phyloP scores from a whole-genome alignment of 1,140 invertebrate genomes.

The Zophobas morio region DNA sequence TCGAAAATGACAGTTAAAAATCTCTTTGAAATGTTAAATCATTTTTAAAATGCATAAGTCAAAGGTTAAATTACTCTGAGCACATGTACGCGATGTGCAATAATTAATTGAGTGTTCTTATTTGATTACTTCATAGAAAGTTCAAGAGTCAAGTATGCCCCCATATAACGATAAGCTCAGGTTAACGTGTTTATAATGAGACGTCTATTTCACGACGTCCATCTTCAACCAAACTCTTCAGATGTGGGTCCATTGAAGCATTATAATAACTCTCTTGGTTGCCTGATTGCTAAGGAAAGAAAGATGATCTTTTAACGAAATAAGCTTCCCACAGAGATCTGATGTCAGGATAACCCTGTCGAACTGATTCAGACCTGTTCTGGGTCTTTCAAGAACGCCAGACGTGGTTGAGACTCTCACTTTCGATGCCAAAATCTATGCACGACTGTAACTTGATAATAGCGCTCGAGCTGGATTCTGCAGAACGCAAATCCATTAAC shows the following conservation, averaged over 20 bases:
- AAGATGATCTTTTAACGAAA: slow-evolving; percentile 15
- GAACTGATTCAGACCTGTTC: neutral
- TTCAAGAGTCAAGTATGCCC: slow-evolving; percentile 12
- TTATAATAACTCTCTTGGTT: neutral
- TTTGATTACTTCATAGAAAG: slow-evolving; percentile 14
- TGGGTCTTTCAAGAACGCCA: no score
- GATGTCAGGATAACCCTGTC: slow-evolving; percentile 12
- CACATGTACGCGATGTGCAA: slow-evolving; percentile 1
- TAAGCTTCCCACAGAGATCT: slow-evolving; percentile 35
- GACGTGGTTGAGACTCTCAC: no score
- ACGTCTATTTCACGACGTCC: slow-evolving; percentile 2
- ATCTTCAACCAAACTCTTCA: neutral
- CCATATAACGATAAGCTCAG: slow-evolving; percentile 8
- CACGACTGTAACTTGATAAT: no score
- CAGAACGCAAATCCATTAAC: no score
- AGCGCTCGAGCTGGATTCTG: no score
- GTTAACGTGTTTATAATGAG: slow-evolving; percentile 17
- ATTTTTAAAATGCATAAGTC: slow-evolving; percentile 4
- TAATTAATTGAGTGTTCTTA: slow-evolving; percentile 14
- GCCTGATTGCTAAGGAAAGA: neutral
- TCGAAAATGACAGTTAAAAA: neutral
- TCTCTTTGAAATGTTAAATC: neutral
- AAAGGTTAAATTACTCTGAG: neutral
- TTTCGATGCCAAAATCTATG: no score
- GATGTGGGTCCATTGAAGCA: slow-evolving; percentile 10